Evolutionary conservation across 2,888 invertebrate species (phyloP), one percentile per base, ranked within the genome.

Genomic region (Coenonympha arcania): DNA sequence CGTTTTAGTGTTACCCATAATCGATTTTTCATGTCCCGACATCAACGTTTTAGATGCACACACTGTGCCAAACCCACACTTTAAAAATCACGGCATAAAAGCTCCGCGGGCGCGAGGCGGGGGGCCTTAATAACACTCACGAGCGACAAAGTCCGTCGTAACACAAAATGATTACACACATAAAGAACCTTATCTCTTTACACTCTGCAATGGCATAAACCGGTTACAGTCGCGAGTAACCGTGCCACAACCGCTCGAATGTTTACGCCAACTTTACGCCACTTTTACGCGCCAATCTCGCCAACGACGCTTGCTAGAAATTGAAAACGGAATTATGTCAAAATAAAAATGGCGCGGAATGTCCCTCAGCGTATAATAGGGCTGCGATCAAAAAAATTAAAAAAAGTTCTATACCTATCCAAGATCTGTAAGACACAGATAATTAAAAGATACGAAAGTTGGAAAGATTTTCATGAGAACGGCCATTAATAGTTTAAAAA

Each of bases 201-300:
- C 78, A 79, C 76, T 81, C 69, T 72, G 73, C 73, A 71, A 73
- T 62, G 70, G 65, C 69, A 73, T 82, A 82, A 83, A 83, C 75
- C 69, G 71, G 77, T 77, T 77, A 82, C 78, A 77, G 78, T 74
- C 70, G 68, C 64, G 71, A 69, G 72, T 71, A 77, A 81, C 76
- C 72, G 76, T 69, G 76, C 70, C 68, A 64, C 76, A 75, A 80
- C 75, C 76, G 78, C 76, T 79, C 70, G 68, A 72, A 82, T 76
- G 79, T 81, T 84, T 82, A 83, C 80, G 83, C 71, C 76, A 82
- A 75, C 79, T 81, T 84, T 82, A 83, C 80, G 83, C 71, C 76
- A 76, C 60, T 84, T 84, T 84, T 84, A 85, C 77, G 77, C 79
- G 73, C 71, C 84, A 82, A 84, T 83, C 81, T 79, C 73, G 69